These are phyloP conservation scores for Drosophila equinoxialis DNA, from an alignment of 1,140 invertebrate genomes.

Conservation along the genomic window DNA sequence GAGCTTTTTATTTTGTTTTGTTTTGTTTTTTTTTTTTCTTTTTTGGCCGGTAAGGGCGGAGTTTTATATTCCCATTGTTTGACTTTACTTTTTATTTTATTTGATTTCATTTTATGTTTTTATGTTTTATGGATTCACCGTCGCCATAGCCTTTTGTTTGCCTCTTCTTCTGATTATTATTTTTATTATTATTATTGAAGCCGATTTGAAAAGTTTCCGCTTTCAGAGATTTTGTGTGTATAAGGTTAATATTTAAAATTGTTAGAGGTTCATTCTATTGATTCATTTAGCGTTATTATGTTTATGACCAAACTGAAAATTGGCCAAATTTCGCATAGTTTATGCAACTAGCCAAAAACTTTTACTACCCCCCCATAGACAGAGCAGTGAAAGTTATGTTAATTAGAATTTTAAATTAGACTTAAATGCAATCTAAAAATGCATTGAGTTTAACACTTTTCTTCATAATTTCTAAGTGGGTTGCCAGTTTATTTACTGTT, in stretches of 20 bases:
- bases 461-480: no score
- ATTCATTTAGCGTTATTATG: conserved; percentile 31
- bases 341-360: conserved; percentile 9
- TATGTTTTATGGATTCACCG: conserved; percentile 33
- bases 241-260: conserved; percentile 41
- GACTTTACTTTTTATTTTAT: conserved; percentile 35
- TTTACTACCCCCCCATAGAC: neutral
- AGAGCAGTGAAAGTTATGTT: neutral
- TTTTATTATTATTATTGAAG: conserved; percentile 42
- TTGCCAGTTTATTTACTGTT: no score
- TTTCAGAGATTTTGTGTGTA: conserved; percentile 32
- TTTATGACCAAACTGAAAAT: conserved; percentile 32
- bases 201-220: conserved; percentile 68
- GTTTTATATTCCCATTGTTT: conserved; percentile 47
- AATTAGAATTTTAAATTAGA: neutral
- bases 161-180: conserved; percentile 13
- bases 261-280: conserved; percentile 41
- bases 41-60: conserved; percentile 59
- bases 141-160: conserved; percentile 44
- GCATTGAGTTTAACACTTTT: no score
- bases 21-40: neutral
- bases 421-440: neutral
- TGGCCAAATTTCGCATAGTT: conserved; percentile 7
- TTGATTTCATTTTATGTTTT: conserved; percentile 20
- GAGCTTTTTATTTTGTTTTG: conserved; percentile 33